Evolutionary conservation across 1,140 invertebrate genomes (phyloP), one percentile per base, ranked within the genome.

Genomic region (Latrodectus geometricus): DNA sequence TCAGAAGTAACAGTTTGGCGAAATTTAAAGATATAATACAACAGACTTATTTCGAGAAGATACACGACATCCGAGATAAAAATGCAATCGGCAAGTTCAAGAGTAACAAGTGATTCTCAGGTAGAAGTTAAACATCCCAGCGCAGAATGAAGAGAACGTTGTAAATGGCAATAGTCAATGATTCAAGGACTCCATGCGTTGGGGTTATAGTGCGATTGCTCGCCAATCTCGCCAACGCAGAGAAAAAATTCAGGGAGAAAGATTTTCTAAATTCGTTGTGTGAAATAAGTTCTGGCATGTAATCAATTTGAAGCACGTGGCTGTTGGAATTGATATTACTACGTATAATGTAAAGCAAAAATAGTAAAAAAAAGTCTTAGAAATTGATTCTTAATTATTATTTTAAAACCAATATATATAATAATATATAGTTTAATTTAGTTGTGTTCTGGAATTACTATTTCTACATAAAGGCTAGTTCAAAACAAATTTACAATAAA

Each of bases 101-200:
- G 35, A 54, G 83, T 77, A 86, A 77, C 75, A 86, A 78, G 83
- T 86, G 75, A 54, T 70, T 61, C 81, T 65, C 69, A 66, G 69
- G 80, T 72, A 73, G 69, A 50, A 21, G 21, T 8, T 9, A 20
- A 50, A 23, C 56, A 48, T 76, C 73, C 49, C n/a, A 54, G 61
- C 20, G 21, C 48, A 52, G 73, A 69, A n/a, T 68, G 79, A 61
- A 14, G 65, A 76, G 73, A 76, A 61, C 48, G 69, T 76, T 76
- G 82, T 76, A 69, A 35, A 78, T 56, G 75, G 84, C 61, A 69
- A 70, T 80, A 65, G 20, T 61, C 78, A 80, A 54, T 48, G 66
- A 50, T 56, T 48, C 78, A 52, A 54, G 66, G 48, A 15, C 49
- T 70, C 20, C 66, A 23, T 23, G 50, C 12, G 48, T 48, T 21